Evolutionary conservation across 30 jellyfish, hydroid and myxozoan genomes (phyloP), one percentile per base, ranked within the genome.

Genomic region (Hydra vulgaris): DNA sequence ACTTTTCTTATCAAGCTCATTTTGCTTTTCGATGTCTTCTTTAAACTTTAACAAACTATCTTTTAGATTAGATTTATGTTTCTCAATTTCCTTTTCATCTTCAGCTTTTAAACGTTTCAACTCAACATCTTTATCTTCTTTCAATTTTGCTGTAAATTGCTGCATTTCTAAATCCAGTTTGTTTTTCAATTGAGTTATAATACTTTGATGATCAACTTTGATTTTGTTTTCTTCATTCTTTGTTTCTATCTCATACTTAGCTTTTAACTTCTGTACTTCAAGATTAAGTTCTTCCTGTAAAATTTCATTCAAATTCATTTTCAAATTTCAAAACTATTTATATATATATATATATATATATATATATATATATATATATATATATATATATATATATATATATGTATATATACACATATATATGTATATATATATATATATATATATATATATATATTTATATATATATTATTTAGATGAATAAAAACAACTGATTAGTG

Each of bases 71-170:
- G 73, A 27, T 56, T 81, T 83, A 61, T 80, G 86, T 22, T 79
- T 26, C 21, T 77, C 81, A 22, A 76, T 81, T 55, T 87, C 87
- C 55, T 70, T 77, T 72, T 82, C 83, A 3, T 81, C 27, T 15
- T 87, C 88, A 17, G 21, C 68, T 78, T 82, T 81, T 17, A 87
- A 8, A 66, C 78, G 82, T 71, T 90, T 87, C 69, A 80, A 23
- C 69, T 61, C 71, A 55, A 78, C 85, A 21, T 87, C 84, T 55
- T 73, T 73, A 23, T 87, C 95, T 54, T 87, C 95, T 52, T 87
- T 89, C 1, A 87, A 61, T 61, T 77, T 81, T 23, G 90, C 95
- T 21, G 82, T 90, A 25, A 80, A 89, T 18, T 87, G 91, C 15
- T 81, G 72, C 24, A 81, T 76, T 20, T 87, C 95, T 52, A 81